These are phyloP conservation scores for Metallyticus violacea DNA, from an alignment of 2,888 invertebrate genomes.

Conservation along the genomic window DNA sequence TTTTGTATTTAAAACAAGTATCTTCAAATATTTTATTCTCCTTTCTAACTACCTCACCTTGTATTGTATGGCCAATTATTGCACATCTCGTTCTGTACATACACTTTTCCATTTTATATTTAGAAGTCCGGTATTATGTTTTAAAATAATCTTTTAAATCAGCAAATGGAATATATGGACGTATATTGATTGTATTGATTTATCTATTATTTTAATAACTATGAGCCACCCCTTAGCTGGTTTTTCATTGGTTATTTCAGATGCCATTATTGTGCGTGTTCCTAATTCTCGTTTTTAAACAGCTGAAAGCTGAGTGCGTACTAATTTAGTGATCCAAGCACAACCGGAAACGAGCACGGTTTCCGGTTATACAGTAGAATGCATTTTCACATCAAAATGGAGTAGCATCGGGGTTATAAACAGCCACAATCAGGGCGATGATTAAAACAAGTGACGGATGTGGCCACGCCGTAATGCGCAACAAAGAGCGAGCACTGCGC, in stretches of 20 bases:
- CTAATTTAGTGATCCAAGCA: not conserved
- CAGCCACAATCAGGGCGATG: not conserved
- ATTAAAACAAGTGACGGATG: not conserved
- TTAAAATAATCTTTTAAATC: too few species aligned
- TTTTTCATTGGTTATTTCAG: not conserved
- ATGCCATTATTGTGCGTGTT: not conserved
- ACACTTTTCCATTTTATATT: too few species aligned
- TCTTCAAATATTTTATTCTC: too few species aligned
- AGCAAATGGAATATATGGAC: too few species aligned
- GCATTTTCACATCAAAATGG: not conserved
- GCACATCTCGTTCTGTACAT: too few species aligned
- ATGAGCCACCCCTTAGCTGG: not conserved
- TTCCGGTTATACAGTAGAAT: not conserved
- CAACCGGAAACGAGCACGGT: not conserved
- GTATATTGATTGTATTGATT: too few species aligned
- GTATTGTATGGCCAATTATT: too few species aligned
- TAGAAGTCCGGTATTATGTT: too few species aligned
- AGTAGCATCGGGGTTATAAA: not conserved
- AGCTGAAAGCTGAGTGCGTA: not conserved
- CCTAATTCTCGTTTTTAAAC: too few species aligned
- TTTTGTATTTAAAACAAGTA: too few species aligned
- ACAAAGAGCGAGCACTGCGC: not conserved
- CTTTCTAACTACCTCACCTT: too few species aligned
- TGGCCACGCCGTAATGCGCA: not conserved
- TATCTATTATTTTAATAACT: not conserved